Conservation (phyloP, 2,113 vertebrate genomes). For the Gadus chalcogrammus region DNA sequence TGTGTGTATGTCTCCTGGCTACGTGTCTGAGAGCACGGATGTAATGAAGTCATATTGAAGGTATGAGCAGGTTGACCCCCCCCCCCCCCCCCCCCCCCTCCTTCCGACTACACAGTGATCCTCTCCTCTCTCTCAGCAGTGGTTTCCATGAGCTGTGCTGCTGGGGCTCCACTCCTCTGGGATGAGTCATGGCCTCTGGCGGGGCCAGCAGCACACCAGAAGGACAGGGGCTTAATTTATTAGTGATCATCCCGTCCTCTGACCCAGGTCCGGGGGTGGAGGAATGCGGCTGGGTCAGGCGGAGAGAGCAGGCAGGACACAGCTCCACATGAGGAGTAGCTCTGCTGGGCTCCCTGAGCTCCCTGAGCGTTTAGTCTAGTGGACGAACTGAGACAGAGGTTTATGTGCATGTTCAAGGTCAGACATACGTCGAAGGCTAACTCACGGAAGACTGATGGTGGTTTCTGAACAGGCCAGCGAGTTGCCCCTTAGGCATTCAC, state of each 20-base stretch:
- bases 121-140: constrained; percentile 20
- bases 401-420: no score
- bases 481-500: no score
- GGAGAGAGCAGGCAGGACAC: constrained; percentile 40
- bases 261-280: not conserved
- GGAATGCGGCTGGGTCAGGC: not conserved
- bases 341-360: constrained; percentile 7
- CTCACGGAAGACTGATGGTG: no score
- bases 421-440: no score
- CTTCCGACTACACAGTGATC: constrained; percentile 18
- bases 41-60: constrained; percentile 27
- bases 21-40: constrained; percentile 14
- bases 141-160: constrained; percentile 27
- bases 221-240: constrained; percentile 36
- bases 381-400: no score
- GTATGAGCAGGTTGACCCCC: constrained; percentile 37
- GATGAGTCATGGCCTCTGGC: constrained; percentile 24
- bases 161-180: constrained; percentile 37
- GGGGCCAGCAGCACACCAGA: not conserved
- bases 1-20: not conserved
- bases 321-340: constrained; percentile 32
- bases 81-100: no score
- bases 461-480: no score
- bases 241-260: constrained; percentile 19
- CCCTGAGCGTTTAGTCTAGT: not conserved